Evolutionary conservation across 2,797 vertebrate genomes (phyloP).

Genomic region (Bradypus variegatus): DNA sequence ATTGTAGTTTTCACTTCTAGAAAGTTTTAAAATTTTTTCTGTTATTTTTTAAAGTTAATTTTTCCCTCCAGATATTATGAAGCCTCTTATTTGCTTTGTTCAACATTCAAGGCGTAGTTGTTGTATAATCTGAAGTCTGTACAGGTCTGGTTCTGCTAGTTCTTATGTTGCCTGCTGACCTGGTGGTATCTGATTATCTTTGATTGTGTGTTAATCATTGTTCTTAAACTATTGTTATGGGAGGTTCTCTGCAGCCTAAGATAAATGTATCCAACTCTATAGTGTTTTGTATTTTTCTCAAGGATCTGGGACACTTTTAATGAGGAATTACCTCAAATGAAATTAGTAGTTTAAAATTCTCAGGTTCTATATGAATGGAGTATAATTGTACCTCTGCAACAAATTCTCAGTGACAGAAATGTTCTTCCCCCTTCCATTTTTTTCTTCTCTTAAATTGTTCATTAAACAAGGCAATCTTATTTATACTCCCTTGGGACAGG

Average conservation of each 20-base stretch:
- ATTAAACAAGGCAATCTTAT: background rate
- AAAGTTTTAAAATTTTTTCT: background rate
- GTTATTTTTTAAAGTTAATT: background rate
- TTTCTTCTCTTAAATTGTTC: background rate
- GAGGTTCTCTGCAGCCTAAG: background rate
- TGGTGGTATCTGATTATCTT: slow-evolving; percentile 28
- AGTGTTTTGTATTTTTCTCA: slow-evolving; percentile 7
- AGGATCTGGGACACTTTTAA: background rate
- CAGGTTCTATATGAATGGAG: background rate
- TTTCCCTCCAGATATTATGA: background rate
- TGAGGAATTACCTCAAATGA: background rate
- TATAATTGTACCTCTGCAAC: background rate
- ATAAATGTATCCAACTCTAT: background rate
- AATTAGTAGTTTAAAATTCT: background rate
- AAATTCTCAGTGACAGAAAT: background rate
- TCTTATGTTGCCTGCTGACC: background rate
- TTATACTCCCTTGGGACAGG: background rate
- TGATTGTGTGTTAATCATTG: background rate
- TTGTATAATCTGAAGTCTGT: background rate
- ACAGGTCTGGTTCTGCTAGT: background rate
- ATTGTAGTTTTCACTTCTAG: slow-evolving; percentile 4
- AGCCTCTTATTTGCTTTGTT: background rate
- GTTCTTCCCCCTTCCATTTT: background rate
- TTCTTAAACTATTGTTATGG: background rate
- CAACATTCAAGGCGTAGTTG: background rate